Evolutionary conservation across 2,113 vertebrate genomes (phyloP), one percentile per base, ranked within the genome.

Genomic region (Equus quagga): DNA sequence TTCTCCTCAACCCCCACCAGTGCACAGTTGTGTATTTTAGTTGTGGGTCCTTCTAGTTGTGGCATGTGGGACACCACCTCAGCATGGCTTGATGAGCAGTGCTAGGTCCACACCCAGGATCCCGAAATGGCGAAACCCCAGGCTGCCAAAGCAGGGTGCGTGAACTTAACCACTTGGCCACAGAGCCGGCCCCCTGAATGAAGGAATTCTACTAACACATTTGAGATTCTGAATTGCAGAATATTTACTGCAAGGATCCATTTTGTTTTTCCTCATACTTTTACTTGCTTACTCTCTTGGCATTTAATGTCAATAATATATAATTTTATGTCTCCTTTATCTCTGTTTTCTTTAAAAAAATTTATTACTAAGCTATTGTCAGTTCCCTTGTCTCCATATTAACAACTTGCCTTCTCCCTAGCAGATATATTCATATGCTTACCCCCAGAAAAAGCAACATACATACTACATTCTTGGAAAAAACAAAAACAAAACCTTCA

Each of bases 331-430:
- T 31, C 6, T 62, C 41, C 46, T 89, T 88, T 60, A 80, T 36
- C 7, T 28, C 6, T 44, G 86, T 54, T 75, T 21, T 70, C 58
- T 82, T 97, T 94, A n/a, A 91, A 96, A 76, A 60, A 21, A 65
- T 46, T 80, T 69, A 62, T 31, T 87, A 96, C 54, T 69, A 84
- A 94, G 9, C 5, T 41, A 89, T 31, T 62, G 4, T 73, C 13
- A 70, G 5, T 60, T 86, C 33, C 5, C 86, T 83, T 88, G n/a
- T 72, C 13, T 96, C 56, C 62, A 60, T 46, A 91, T 85, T 64
- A 93, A 64, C 58, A 51, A 93, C 11, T 51, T 82, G 44, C n/a
- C 89, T 89, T 93, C 26, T 87, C 51, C 15, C 21, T 83, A 36
- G 79, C 7, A 70, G 62, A 90, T 84, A 84, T 7, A 73, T 72